Evolutionary conservation across 1,140 invertebrate genomes (phyloP).

Genomic region (Ceratina calcarata): DNA sequence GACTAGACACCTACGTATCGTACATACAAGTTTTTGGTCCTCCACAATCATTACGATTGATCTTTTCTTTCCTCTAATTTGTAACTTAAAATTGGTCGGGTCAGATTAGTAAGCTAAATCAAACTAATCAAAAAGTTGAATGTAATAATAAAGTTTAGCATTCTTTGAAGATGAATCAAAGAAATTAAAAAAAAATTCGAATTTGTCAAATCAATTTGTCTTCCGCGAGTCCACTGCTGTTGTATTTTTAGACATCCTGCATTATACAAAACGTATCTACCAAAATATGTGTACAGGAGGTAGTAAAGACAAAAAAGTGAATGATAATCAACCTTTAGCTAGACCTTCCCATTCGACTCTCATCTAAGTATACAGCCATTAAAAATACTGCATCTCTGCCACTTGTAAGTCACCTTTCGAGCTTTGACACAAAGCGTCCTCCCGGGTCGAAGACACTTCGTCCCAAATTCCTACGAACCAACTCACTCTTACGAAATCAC

Average conservation of each 20-base stretch:
- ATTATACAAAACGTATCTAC: too few relatives aligned
- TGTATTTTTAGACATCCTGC: too few relatives aligned
- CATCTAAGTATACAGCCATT: slow-evolving; percentile 18
- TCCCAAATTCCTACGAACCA: slow-evolving; percentile 51
- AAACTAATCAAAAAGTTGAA: too few relatives aligned
- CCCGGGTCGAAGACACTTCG: slow-evolving; percentile 62
- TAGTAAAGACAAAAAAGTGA: too few relatives aligned
- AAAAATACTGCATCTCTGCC: slow-evolving; percentile 34
- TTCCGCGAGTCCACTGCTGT: too few relatives aligned
- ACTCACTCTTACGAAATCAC: slow-evolving; percentile 54
- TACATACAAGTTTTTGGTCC: slow-evolving; percentile 39
- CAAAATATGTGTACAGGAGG: too few relatives aligned
- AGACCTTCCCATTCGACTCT: neutral
- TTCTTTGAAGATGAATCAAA: too few relatives aligned
- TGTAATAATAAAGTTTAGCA: too few relatives aligned
- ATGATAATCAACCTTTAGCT: too few relatives aligned
- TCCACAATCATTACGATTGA: slow-evolving; percentile 23
- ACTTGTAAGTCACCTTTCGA: slow-evolving; percentile 54
- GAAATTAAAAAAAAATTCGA: too few relatives aligned
- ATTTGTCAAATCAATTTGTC: too few relatives aligned
- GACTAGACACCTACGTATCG: slow-evolving; percentile 56
- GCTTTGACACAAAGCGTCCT: slow-evolving; percentile 61
- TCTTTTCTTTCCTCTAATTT: neutral
- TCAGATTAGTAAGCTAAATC: too few relatives aligned
- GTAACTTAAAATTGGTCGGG: neutral